Evolutionary conservation across 2,797 vertebrate species (phyloP), one percentile per base, ranked within the genome.

Genomic region (Crax fasciolata): DNA sequence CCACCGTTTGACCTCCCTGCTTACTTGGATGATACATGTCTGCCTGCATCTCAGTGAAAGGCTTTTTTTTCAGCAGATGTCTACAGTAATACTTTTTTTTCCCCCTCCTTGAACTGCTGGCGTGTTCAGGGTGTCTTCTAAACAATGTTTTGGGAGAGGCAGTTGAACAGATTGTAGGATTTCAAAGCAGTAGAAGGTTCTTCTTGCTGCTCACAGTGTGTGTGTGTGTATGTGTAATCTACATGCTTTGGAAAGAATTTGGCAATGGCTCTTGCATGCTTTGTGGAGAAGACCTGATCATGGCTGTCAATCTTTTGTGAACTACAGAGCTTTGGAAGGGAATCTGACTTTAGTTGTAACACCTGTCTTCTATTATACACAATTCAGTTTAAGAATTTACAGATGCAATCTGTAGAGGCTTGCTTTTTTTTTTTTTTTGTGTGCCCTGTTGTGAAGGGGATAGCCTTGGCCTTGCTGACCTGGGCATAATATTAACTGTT

Each of bases 1-100:
- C 54, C 73, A 94, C 62, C 58, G 86, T 46, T 66, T 93, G 76
- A 75, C 87, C 46, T 91, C 46, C 46, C 66, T 93, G 35, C 70
- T 94, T 88, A 8, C 72, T 90, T 90, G 62, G 73, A 51, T 95
- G 65, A 55, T 87, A 54, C 20, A 28, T 93, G 55, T 86, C 84
- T 92, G 59, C 76, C 65, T 91, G 83, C 73, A 75, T 86, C 46
- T 86, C 58, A 84, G 0, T 62, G 62, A 84, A 95, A 81, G 62
- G 46, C 90, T 35, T 75, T 96, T 95, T 96, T 93, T 92, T 93
- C 77, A 94, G 72, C 66, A 84, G 73, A 72, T 86, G 79, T 86
- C 77, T 90, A 32, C 73, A 90, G 43, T 66, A 84, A 76, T 82
- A 44, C 20, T 43, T 77, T 3, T 63, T 68, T 65, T 59, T 74